phyloP scores from a whole-genome alignment of 2,797 vertebrate species.

The Linurgus olivaceus region DNA sequence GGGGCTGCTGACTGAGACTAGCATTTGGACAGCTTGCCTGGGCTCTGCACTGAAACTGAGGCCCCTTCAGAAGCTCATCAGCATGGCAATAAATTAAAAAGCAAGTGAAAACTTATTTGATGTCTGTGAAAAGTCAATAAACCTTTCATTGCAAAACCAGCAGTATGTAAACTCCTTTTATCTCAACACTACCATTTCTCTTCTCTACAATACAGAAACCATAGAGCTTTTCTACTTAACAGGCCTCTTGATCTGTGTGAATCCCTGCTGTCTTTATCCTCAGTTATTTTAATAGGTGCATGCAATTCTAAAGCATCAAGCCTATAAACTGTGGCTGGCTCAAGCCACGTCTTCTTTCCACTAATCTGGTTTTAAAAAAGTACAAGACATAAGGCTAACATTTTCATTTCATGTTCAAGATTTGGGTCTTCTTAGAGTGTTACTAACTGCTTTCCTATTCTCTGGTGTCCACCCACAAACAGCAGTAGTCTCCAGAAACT shows the following conservation, averaged over 20 bases:
- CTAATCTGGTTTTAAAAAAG: background rate
- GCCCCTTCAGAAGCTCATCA: background rate
- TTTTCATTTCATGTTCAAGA: background rate
- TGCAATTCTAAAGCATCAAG: background rate
- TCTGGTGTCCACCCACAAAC: background rate
- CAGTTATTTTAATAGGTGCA: background rate
- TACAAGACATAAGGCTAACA: background rate
- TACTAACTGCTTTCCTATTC: background rate
- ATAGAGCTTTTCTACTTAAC: background rate
- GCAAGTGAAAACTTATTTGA: background rate
- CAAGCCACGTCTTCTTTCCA: background rate
- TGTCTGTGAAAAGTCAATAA: constrained; percentile 7
- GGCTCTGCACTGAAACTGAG: background rate
- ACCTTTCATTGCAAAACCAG: background rate
- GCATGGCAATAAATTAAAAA: background rate
- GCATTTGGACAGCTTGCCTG: background rate
- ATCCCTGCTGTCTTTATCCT: background rate
- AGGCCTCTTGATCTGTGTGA: background rate
- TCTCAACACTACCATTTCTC: background rate
- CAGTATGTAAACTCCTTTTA: background rate
- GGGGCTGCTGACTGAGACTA: background rate
- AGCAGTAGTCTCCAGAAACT: background rate
- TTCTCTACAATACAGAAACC: background rate
- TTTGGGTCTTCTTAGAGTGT: background rate
- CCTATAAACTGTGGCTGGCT: background rate